Evolutionary conservation across 2,113 vertebrate species (phyloP).

Genomic region (Sclerurus mexicanus): DNA sequence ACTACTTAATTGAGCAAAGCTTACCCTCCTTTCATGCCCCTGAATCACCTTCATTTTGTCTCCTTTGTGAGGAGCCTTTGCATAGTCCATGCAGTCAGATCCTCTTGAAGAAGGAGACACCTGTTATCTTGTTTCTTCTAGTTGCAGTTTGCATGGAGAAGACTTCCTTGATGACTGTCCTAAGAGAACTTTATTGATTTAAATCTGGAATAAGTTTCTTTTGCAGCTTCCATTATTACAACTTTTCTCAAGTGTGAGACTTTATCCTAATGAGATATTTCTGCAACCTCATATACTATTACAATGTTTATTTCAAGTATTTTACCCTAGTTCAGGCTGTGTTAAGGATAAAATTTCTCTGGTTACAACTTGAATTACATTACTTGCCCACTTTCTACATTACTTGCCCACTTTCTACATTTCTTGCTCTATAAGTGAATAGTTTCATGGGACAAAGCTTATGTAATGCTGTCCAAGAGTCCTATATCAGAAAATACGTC

Average conservation of each 20-base stretch:
- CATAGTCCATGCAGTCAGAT: too few species aligned
- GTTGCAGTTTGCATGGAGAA: background rate
- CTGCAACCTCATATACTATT: fast-evolving
- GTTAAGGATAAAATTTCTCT: background rate
- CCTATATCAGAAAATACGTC: background rate
- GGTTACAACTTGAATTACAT: background rate
- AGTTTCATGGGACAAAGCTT: background rate
- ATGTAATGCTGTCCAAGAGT: background rate
- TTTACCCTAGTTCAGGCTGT: background rate
- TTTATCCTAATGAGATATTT: background rate
- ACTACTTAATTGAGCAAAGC: background rate
- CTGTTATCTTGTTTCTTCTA: background rate
- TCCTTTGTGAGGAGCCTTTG: background rate
- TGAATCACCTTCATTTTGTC: fast-evolving
- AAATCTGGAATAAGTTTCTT: background rate
- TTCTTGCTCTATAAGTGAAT: background rate
- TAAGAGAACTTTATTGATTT: background rate
- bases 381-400: background rate
- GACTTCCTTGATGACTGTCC: background rate
- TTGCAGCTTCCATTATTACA: background rate
- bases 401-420: background rate
- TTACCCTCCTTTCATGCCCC: background rate
- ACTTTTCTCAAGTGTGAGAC: background rate
- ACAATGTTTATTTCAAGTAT: background rate
- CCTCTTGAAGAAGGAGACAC: background rate